Percentiles rank a stretch among this genome's conserved stretches.
Evolutionary conservation across 2,888 invertebrate genomes (phyloP).

Genomic region (Eristalis tenax): DNA sequence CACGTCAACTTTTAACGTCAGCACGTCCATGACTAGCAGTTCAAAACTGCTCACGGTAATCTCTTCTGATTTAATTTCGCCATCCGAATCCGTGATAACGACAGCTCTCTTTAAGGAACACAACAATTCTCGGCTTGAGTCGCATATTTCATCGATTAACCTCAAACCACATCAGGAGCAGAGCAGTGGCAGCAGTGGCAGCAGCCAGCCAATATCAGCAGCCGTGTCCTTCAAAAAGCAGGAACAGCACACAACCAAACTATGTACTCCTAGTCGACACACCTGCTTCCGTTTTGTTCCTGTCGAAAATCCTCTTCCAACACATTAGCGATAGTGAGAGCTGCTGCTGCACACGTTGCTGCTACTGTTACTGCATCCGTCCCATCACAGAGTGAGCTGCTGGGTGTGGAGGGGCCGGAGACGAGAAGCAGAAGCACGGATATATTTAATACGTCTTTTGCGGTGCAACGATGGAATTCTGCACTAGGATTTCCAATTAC

Average conservation of each 20-base stretch:
- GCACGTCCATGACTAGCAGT: constrained; percentile 30
- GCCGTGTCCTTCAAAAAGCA: constrained; percentile 21
- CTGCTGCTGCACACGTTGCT: neutral
- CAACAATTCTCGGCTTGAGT: constrained; percentile 33
- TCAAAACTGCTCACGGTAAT: constrained; percentile 30
- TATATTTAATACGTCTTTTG: constrained; percentile 42
- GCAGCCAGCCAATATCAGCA: neutral
- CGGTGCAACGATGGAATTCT: constrained; percentile 51
- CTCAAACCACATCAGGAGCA: neutral
- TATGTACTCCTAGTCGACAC: neutral
- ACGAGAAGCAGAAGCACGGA: neutral
- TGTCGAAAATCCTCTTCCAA: constrained; percentile 48
- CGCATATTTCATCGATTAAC: constrained; percentile 61
- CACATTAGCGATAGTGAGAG: constrained; percentile 57
- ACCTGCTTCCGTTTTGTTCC: constrained; percentile 36
- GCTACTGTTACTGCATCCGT: neutral
- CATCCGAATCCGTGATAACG: constrained; percentile 41
- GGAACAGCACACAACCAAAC: neutral
- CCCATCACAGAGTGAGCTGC: too few species aligned
- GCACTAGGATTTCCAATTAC: constrained; percentile 62
- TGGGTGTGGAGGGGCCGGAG: neutral
- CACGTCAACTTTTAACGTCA: neutral
- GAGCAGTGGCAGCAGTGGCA: too few species aligned
- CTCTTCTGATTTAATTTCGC: constrained; percentile 13
- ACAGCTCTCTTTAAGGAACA: constrained; percentile 37